Conservation (phyloP, 2,888 invertebrate species). For the Busseola fusca region DNA sequence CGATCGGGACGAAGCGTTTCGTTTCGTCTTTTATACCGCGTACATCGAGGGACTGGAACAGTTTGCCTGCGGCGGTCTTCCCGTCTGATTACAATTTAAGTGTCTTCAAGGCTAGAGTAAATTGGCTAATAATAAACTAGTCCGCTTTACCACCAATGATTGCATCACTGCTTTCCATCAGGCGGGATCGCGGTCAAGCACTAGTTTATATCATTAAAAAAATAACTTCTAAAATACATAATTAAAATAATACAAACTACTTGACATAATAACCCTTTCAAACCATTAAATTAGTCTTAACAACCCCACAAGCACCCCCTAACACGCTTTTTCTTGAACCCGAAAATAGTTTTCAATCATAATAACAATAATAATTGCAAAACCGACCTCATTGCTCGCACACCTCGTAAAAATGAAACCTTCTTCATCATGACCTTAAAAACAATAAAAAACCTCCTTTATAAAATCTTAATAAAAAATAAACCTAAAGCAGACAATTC, state of each 20-base stretch:
- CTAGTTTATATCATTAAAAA: no score
- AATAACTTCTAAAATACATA: no score
- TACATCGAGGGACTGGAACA: no score
- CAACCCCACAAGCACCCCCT: background rate
- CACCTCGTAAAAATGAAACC: background rate
- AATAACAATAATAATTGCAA: background rate
- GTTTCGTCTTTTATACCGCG: no score
- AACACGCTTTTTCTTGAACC: background rate
- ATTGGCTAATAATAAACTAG: no score
- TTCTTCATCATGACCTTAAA: background rate
- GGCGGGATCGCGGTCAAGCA: no score
- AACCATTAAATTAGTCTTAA: background rate
- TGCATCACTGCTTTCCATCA: no score
- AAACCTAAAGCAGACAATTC: background rate
- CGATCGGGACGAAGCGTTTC: no score
- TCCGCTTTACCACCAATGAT: no score
- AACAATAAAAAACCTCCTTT: background rate
- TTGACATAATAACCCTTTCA: background rate
- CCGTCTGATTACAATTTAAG: no score
- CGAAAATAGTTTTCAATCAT: constrained; percentile 13
- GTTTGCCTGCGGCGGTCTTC: no score
- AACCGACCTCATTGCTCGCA: background rate
- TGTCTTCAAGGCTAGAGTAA: no score
- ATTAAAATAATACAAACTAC: background rate
- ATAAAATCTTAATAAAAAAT: background rate